A percentile compares a stretch with the other conserved stretches of the same genome.
phyloP scores from a whole-genome alignment of 2,113 vertebrate species.

The Taxidea taxus region DNA sequence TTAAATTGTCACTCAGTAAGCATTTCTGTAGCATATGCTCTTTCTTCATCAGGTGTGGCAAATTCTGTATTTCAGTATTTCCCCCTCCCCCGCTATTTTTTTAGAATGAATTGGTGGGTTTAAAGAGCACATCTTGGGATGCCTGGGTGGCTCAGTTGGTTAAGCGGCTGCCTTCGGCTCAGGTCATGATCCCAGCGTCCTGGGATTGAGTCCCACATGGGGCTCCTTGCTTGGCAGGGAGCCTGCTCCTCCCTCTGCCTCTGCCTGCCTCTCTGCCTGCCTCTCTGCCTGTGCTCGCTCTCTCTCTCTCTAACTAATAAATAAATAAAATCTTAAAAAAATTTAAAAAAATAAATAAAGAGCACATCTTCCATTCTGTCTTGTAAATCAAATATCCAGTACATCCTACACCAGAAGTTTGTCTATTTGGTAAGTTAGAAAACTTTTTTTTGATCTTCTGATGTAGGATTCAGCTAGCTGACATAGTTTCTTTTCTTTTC shows the following conservation, averaged over 20 bases:
- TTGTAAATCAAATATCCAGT: neutral
- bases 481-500: constrained; percentile 1
- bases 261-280: no score
- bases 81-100: neutral
- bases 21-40: neutral
- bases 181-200: no score
- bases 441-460: neutral
- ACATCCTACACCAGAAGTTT: neutral
- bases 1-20: neutral
- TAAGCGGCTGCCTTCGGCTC: no score
- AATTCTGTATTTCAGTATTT: neutral
- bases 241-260: no score
- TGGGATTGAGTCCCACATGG: no score
- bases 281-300: no score
- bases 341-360: no score
- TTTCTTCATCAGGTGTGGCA: neutral
- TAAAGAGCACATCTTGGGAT: neutral
- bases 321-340: no score
- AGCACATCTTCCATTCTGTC: neutral
- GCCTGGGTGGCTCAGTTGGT: no score
- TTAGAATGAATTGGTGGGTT: neutral
- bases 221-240: no score
- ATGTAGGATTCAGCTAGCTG: neutral
- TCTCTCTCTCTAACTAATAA: no score
- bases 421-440: neutral